Conservation (phyloP, 2,797 vertebrate species). For the Mus minutoides region DNA sequence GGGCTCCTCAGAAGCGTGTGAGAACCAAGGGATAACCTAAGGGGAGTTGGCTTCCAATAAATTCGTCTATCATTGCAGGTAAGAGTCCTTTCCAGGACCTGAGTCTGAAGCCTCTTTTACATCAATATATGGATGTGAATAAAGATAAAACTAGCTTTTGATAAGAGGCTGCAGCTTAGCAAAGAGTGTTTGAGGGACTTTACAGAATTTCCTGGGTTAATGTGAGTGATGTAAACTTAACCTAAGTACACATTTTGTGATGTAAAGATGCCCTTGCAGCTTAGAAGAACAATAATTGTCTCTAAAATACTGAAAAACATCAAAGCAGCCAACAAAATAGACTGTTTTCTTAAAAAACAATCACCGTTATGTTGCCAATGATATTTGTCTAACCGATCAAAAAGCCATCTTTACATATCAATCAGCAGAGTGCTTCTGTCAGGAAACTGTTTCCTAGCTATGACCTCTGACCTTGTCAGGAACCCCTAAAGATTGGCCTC, state of each 20-base stretch:
- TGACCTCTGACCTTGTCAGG: background rate
- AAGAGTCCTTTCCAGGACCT: constrained; percentile 11
- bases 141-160: background rate
- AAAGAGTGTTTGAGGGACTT: background rate
- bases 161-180: background rate
- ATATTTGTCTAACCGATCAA: background rate
- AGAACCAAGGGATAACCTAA: background rate
- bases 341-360: background rate
- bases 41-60: background rate
- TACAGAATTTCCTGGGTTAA: constrained; percentile 15
- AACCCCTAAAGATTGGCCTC: background rate
- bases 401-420: background rate
- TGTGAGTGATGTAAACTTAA: background rate
- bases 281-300: background rate
- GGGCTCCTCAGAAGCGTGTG: background rate
- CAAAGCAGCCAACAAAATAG: constrained; percentile 7
- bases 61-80: background rate
- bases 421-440: background rate
- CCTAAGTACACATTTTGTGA: constrained; percentile 21
- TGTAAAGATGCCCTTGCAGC: background rate
- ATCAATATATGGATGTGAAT: background rate
- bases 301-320: constrained; percentile 1
- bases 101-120: background rate
- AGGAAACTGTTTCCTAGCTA: background rate
- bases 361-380: background rate